phyloP scores from a whole-genome alignment of 2,113 vertebrate genomes.

The Leucopsar rothschildi region DNA sequence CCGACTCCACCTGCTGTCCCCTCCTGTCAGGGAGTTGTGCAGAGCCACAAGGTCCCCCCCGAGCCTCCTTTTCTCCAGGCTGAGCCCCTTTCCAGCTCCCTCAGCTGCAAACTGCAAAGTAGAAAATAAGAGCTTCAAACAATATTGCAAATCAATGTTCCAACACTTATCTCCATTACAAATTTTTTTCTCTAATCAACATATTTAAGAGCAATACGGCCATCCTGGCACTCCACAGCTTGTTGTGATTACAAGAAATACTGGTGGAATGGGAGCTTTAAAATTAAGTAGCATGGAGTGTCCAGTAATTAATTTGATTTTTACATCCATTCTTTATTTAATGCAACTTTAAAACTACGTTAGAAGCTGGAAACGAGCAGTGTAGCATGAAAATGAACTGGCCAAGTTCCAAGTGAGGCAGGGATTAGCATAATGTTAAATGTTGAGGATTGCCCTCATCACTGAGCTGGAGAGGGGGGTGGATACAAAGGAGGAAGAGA shows the following conservation, averaged over 20 bases:
- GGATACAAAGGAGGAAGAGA: not conserved
- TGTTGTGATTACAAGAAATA: constrained; percentile 74
- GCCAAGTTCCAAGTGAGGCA: constrained; percentile 58
- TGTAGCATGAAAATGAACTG: constrained; percentile 67
- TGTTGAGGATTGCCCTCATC: not conserved
- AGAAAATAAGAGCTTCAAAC: not conserved
- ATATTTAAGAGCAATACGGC: constrained; percentile 11
- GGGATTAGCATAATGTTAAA: constrained; percentile 51
- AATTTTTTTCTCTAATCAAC: constrained; percentile 18
- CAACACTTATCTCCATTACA: not conserved
- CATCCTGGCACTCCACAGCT: constrained; percentile 47
- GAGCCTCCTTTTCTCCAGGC: not conserved
- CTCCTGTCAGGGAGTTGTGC: not conserved
- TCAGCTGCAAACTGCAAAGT: not conserved
- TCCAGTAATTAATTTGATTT: constrained; percentile 77
- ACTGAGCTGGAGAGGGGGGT: not conserved
- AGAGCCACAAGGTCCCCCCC: not conserved
- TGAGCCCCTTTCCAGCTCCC: not conserved
- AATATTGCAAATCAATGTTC: constrained; percentile 26
- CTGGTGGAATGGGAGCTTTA: constrained; percentile 71
- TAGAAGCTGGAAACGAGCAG: constrained; percentile 56
- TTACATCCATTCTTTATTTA: constrained; percentile 73
- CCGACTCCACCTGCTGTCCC: too few species aligned
- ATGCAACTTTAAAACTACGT: constrained; percentile 68
- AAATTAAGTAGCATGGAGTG: constrained; percentile 78